Evolutionary conservation across 2,113 vertebrate species (phyloP).

Genomic region (Pygoscelis adeliae): DNA sequence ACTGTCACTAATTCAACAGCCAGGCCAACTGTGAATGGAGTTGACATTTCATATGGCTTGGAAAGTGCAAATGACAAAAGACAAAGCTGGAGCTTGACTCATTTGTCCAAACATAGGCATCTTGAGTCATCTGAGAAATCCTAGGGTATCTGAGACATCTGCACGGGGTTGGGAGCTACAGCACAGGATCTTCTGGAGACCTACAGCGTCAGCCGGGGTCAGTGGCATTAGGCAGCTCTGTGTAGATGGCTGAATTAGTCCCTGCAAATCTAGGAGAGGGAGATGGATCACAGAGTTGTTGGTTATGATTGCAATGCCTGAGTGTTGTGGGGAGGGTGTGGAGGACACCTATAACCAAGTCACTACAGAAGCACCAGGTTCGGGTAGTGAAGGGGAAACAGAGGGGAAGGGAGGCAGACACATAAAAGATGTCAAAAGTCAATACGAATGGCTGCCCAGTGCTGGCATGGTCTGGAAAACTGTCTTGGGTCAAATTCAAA

Average conservation of each 20-base stretch:
- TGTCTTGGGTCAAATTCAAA: neutral
- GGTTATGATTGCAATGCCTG: neutral
- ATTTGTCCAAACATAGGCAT: neutral
- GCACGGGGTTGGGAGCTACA: neutral
- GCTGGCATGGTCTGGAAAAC: fast-evolving
- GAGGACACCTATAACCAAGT: neutral
- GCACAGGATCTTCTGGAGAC: neutral
- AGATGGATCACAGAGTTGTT: neutral
- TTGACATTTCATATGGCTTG: neutral
- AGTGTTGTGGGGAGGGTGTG: neutral
- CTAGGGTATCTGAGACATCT: neutral
- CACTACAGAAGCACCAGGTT: neutral
- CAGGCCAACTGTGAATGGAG: neutral
- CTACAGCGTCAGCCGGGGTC: neutral
- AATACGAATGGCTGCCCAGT: neutral
- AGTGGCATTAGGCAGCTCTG: neutral
- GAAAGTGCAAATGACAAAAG: neutral
- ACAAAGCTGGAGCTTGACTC: neutral
- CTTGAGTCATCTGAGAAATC: neutral
- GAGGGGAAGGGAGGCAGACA: neutral
- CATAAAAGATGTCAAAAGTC: neutral
- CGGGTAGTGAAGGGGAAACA: neutral
- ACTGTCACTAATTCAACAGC: neutral
- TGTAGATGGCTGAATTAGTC: too few species aligned
- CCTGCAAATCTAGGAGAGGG: neutral